Evolutionary conservation across 1,140 invertebrate genomes (phyloP).

Genomic region (Pseudobourletiella spinata): DNA sequence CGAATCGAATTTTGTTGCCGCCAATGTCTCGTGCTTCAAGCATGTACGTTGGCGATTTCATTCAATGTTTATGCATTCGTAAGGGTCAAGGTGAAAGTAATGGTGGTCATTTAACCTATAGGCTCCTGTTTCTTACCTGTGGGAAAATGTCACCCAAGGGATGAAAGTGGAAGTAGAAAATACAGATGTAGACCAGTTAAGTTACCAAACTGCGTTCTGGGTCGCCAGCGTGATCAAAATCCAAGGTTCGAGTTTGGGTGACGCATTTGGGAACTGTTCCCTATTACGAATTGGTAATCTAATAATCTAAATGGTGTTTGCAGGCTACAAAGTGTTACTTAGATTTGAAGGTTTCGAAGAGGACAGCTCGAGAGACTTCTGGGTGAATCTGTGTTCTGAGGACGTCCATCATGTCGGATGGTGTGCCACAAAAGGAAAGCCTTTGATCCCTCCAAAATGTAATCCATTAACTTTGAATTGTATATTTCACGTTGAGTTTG

Average conservation of each 20-base stretch:
- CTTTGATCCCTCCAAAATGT: slow-evolving; percentile 83
- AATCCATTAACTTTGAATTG: too few relatives aligned
- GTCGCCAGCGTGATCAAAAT: slow-evolving; percentile 85
- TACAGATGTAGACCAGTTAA: slow-evolving; percentile 62
- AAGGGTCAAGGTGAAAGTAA: too few relatives aligned
- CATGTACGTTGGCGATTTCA: slow-evolving; percentile 53
- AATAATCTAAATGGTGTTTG: too few relatives aligned
- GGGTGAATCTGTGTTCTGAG: slow-evolving; percentile 86
- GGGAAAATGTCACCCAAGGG: slow-evolving; percentile 84
- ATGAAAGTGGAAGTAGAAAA: slow-evolving; percentile 96
- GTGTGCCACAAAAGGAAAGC: slow-evolving; percentile 91
- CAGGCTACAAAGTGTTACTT: slow-evolving; percentile 81
- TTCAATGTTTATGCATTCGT: slow-evolving; percentile 3
- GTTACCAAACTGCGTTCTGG: slow-evolving; percentile 75
- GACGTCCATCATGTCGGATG: slow-evolving; percentile 92
- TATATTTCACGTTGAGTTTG: background rate
- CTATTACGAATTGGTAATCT: too few relatives aligned
- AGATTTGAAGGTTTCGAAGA: slow-evolving; percentile 88
- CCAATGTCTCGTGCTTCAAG: slow-evolving; percentile 79
- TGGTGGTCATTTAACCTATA: slow-evolving; percentile 36
- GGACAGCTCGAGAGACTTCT: slow-evolving; percentile 83
- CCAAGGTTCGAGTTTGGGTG: slow-evolving; percentile 51
- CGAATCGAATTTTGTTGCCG: slow-evolving; percentile 67
- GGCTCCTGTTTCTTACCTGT: slow-evolving; percentile 82
- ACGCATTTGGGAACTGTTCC: too few relatives aligned